Evolutionary conservation across 2,797 vertebrate species (phyloP).

Genomic region (Neoniphon sammara): DNA sequence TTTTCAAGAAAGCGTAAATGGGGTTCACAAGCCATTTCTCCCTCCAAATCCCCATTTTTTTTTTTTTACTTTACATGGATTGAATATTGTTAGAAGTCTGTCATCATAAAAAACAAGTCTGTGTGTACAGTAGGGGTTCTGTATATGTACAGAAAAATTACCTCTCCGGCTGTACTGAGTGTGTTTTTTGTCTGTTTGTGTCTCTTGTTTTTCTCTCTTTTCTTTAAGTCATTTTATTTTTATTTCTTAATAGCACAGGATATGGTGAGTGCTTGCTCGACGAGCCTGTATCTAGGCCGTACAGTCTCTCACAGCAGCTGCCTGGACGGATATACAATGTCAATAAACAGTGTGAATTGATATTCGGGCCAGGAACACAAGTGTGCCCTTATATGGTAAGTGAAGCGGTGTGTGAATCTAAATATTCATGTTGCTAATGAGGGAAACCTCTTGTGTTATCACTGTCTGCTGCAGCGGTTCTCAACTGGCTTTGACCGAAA

Average conservation of each 20-base stretch:
- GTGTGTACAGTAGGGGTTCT: constrained; percentile 33
- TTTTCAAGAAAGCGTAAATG: constrained; percentile 5
- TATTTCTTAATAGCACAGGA: constrained; percentile 92
- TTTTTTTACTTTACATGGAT: constrained; percentile 20
- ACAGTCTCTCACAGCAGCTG: constrained; percentile 91
- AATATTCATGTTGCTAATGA: constrained; percentile 49
- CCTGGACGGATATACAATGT: constrained; percentile 94
- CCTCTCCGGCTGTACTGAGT: constrained; percentile 71
- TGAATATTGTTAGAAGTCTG: constrained; percentile 37
- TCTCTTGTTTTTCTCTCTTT: constrained; percentile 77
- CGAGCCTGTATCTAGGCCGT: constrained; percentile 92
- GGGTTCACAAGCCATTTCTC: background rate
- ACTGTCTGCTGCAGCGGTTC: constrained; percentile 18
- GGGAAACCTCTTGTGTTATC: constrained; percentile 32
- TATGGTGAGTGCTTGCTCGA: constrained; percentile 99
- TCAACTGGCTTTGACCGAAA: background rate
- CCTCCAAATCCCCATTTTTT: background rate
- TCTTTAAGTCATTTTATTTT: constrained; percentile 81
- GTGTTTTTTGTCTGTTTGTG: constrained; percentile 78
- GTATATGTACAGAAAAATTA: constrained; percentile 53
- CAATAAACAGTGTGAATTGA: constrained; percentile 99
- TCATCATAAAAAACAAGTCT: constrained; percentile 27
- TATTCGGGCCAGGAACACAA: constrained; percentile 97
- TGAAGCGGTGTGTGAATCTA: constrained; percentile 46
- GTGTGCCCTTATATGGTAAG: constrained; percentile 99